Conservation (phyloP, 2,113 vertebrate species). For the Hippocampus comes region DNA sequence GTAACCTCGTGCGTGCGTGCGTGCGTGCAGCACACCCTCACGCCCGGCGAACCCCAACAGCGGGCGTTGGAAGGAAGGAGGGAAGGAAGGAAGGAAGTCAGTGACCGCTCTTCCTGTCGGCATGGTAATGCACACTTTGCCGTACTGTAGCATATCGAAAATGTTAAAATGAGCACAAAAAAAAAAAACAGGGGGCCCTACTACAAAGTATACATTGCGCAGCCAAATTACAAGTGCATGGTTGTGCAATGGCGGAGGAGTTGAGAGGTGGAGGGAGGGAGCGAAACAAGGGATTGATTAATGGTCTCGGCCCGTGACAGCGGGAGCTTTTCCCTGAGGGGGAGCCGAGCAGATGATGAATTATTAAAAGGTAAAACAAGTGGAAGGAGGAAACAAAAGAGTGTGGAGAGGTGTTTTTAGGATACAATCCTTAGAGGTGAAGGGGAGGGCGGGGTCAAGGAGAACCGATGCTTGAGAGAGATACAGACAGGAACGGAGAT, state of each 20-base stretch:
- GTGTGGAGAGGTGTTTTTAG: slow-evolving; percentile 9
- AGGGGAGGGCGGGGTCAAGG: background rate
- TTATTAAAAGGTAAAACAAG: slow-evolving; percentile 67
- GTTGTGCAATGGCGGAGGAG: background rate
- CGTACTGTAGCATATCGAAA: background rate
- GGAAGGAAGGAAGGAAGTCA: slow-evolving; percentile 72
- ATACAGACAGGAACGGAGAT: slow-evolving; percentile 37
- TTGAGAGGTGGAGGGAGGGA: slow-evolving; percentile 7
- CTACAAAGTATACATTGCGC: background rate
- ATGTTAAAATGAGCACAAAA: background rate
- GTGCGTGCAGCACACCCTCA: slow-evolving; percentile 41
- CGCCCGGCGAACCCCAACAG: slow-evolving; percentile 29
- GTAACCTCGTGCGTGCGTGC: slow-evolving; percentile 40
- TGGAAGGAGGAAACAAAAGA: slow-evolving; percentile 32
- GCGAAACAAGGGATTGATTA: slow-evolving; percentile 57
- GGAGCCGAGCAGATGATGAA: slow-evolving; percentile 50
- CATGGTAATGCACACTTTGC: slow-evolving; percentile 67
- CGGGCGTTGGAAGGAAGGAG: slow-evolving; percentile 58
- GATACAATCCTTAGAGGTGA: background rate
- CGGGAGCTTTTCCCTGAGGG: slow-evolving; percentile 45
- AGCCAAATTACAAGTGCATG: background rate
- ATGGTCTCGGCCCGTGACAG: slow-evolving; percentile 60
- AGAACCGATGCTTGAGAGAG: slow-evolving; percentile 26
- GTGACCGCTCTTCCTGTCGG: slow-evolving; percentile 59
- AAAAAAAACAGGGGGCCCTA: too few relatives aligned